phyloP scores from a whole-genome alignment of 2,888 invertebrate genomes.

The Agriopis marginaria region DNA sequence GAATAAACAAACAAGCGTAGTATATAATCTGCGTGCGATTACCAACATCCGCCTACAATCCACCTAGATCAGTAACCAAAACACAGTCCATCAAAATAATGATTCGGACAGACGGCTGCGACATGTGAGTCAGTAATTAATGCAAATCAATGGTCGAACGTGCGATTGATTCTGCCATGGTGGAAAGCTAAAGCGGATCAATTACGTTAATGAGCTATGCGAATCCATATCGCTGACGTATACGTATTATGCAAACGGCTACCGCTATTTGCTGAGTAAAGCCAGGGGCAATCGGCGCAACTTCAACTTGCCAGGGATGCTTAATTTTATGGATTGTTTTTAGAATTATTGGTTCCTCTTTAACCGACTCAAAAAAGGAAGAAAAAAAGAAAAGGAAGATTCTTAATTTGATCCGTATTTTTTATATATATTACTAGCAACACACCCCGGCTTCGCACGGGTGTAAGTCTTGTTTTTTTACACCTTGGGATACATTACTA shows the following conservation, averaged over 20 bases:
- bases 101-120: conserved; percentile 72
- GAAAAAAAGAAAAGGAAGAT: too few relatives aligned
- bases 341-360: conserved; percentile 9
- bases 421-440: too few relatives aligned
- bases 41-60: conserved; percentile 23
- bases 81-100: conserved; percentile 76
- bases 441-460: too few relatives aligned
- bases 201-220: conserved; percentile 83
- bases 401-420: too few relatives aligned
- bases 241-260: conserved; percentile 37
- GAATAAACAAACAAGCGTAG: too few relatives aligned
- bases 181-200: conserved; percentile 84
- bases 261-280: conserved; percentile 22
- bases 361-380: too few relatives aligned
- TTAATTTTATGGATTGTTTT: conserved; percentile 14
- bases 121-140: conserved; percentile 81
- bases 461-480: too few relatives aligned
- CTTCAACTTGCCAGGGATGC: conserved; percentile 22
- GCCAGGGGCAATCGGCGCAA: conserved; percentile 10
- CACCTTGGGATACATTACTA: too few relatives aligned
- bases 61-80: conserved; percentile 44
- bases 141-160: conserved; percentile 83
- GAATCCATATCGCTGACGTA: conserved; percentile 64
- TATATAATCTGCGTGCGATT: background rate
- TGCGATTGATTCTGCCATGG: conserved; percentile 60